Evolutionary conservation across 2,888 invertebrate species (phyloP), one percentile per base, ranked within the genome.

Genomic region (Agriopis leucophaearia): DNA sequence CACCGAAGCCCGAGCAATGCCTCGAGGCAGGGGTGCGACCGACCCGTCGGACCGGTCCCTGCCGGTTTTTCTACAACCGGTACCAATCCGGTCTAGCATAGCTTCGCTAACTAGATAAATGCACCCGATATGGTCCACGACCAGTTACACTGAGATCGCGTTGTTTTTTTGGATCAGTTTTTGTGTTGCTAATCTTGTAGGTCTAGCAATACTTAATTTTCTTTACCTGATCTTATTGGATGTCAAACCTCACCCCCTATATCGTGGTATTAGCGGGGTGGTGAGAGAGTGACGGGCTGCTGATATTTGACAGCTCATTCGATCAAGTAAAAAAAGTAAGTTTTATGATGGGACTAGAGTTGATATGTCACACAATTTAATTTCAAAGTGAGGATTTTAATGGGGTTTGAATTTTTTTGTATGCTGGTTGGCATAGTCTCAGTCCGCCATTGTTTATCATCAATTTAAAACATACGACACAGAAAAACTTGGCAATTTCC

Each of bases 81-180:
- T 84, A 84, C 58, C 68, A 10, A 38, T 42, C 66, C 67, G 27
- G 85, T 78, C 81, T 73, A 78, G 81, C 82, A 80, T 82, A 82
- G 76, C 76, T 79, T 76, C 72, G 78, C 84, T 88, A 90, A 89
- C 87, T 87, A 88, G 88, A 90, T 90, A 88, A n/a, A 85, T 77
- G 84, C 80, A 80, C 69, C 58, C 52, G 71, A 74, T 86, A 85
- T 77, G 74, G 77, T 76, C 79, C 69, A 71, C 74, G 77, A 79
- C 75, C 70, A 72, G 72, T 74, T 74, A 74, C 70, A 73, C 69
- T 67, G 67, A 67, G 64, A 69, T 73, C 70, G 54, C 68, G 71
- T 68, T 59, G 64, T 69, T 64, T 73, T 64, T 70, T 69, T 61
- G 51, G 60, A 69, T 64, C 54, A 68, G 50, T 61, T 66, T 72